A percentile compares a stretch with the other conserved stretches of the same genome.
These are phyloP conservation scores for Hyposoter didymator DNA, from an alignment of 2,888 invertebrate species.

Conservation along the genomic window DNA sequence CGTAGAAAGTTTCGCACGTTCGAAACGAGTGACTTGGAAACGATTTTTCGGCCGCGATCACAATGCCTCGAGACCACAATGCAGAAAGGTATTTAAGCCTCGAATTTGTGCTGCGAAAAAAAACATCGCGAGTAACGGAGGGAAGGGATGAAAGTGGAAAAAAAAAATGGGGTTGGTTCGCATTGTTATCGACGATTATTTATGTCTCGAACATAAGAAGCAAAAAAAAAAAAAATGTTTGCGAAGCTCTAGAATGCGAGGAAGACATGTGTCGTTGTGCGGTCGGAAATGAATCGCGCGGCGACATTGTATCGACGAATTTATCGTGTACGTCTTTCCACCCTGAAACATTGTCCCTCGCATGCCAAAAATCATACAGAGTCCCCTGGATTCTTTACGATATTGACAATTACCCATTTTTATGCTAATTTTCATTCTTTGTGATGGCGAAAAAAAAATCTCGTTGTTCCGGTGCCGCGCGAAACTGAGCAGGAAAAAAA, in stretches of 20 bases:
- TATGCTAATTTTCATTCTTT: conserved; percentile 56
- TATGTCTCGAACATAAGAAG: conserved; percentile 63
- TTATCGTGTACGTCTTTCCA: conserved; percentile 61
- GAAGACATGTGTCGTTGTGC: conserved; percentile 22
- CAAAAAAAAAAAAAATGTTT: conserved; percentile 57
- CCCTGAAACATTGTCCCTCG: conserved; percentile 39
- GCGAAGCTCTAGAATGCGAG: conserved; percentile 35
- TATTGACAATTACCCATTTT: conserved; percentile 73
- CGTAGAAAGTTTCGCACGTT: conserved; percentile 39
- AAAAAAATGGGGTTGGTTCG: conserved; percentile 60
- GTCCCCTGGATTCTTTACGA: conserved; percentile 74
- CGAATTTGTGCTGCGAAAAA: conserved; percentile 65
- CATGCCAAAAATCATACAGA: conserved; percentile 39
- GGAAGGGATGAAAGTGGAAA: conserved; percentile 62
- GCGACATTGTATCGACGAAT: conserved; percentile 72
- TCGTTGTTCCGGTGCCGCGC: conserved; percentile 64
- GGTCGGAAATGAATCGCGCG: conserved; percentile 71
- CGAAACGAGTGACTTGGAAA: conserved; percentile 59
- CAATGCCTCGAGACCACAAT: conserved; percentile 62
- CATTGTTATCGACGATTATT: conserved; percentile 70
- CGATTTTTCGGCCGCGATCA: conserved; percentile 63
- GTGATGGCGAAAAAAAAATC: conserved; percentile 49
- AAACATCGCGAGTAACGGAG: conserved; percentile 59
- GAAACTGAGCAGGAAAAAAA: background rate
- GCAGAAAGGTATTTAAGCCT: conserved; percentile 52